Evolutionary conservation across 2,888 invertebrate genomes (phyloP), one percentile per base, ranked within the genome.

Genomic region (Drosophila imparisetae): DNA sequence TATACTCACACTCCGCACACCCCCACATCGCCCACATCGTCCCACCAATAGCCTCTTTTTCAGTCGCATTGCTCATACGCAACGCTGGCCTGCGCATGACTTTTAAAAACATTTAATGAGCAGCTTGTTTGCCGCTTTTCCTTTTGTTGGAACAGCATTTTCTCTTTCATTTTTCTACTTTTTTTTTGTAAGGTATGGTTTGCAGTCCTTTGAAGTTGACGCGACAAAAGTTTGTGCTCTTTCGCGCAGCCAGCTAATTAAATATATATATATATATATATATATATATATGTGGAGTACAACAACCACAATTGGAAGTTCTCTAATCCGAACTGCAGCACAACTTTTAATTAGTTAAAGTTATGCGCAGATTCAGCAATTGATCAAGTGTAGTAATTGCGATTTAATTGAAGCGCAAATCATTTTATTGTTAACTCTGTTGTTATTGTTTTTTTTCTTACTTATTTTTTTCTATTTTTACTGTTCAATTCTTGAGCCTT

Each of bases 321-420:
- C 24, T 42, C 30, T 62, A 40, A 30, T 57, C 42, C 38, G 49
- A 58, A 42, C 42, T 42, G 29, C 45, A 49, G 53, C 42, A 59
- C 34, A 76, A 77, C 59, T 77, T 77, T 80, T 72, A 77, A 80
- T 78, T 77, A 78, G 72, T 61, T 72, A 32, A 76, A 76, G 77
- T 52, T 42, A 57, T 57, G 59, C 36, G 18, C 38, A 55, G 50
- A 40, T 58, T 38, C 32, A 48, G 50, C 27, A 42, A 55, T 52
- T 55, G 66, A 61, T 80, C 48, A 58, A 64, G 55, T 57, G 27
- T 57, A 59, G 76, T 67, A 67, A 76, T 78, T 78, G 77, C 66
- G 54, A 71, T 64, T 78, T 67, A 71, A 78, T 78, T 78, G 66
- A 62, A 61, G 58, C 72, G 72, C 72, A 78, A 76, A 80, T 64